Evolutionary conservation across 2,888 invertebrate species (phyloP).

Genomic region (Drosophila limbata): DNA sequence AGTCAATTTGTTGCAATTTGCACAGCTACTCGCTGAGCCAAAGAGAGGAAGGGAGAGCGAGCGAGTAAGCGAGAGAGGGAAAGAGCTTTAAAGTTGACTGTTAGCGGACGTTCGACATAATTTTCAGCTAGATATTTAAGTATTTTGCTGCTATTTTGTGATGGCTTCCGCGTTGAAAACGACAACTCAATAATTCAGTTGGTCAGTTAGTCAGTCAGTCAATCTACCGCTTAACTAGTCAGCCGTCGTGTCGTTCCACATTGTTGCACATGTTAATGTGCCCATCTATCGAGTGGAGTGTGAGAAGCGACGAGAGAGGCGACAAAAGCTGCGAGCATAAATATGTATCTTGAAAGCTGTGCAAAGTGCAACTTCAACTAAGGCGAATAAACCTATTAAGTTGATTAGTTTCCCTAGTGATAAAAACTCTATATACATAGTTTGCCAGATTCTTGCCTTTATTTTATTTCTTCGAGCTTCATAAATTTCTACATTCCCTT

Average conservation of each 20-base stretch:
- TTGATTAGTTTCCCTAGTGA: background rate
- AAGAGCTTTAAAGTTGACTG: slow-evolving; percentile 18
- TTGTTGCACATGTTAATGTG: slow-evolving; percentile 57
- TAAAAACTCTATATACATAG: background rate
- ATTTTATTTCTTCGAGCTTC: too few species aligned
- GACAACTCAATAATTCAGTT: slow-evolving; percentile 26
- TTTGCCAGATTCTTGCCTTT: background rate
- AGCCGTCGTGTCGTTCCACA: slow-evolving; percentile 51
- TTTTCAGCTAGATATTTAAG: slow-evolving; percentile 23
- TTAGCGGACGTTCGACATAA: slow-evolving; percentile 50
- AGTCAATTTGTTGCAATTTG: slow-evolving; percentile 73
- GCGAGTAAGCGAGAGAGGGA: background rate
- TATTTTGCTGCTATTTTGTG: slow-evolving; percentile 19
- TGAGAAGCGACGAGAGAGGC: slow-evolving; percentile 16
- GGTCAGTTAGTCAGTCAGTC: slow-evolving; percentile 28
- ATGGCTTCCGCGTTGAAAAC: slow-evolving; percentile 64
- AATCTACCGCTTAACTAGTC: slow-evolving; percentile 25
- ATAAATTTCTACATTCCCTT: background rate
- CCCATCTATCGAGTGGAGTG: slow-evolving; percentile 22
- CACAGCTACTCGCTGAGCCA: slow-evolving; percentile 25
- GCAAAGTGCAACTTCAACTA: slow-evolving; percentile 1
- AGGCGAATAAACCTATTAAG: slow-evolving; percentile 1
- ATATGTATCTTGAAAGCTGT: background rate
- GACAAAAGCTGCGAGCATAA: background rate
- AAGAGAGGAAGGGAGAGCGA: background rate